Evolutionary conservation across 2,888 invertebrate genomes (phyloP).

Genomic region (Camptogramma bilineatum): DNA sequence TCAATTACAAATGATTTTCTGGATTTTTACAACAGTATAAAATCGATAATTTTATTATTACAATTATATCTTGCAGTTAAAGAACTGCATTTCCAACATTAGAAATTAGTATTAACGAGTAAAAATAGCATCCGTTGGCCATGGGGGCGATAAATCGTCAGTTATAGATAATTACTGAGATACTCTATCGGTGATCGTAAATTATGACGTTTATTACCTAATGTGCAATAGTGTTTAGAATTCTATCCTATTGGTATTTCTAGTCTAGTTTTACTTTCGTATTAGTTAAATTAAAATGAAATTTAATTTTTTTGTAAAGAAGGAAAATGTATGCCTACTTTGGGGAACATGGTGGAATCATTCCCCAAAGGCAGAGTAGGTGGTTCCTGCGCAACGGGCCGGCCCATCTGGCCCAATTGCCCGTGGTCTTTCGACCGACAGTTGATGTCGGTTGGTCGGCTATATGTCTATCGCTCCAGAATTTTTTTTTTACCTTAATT

Average conservation of each 20-base stretch:
- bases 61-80: no score
- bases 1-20: not conserved
- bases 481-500: no score
- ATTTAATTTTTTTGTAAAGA: not conserved
- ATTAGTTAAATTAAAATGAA: not conserved
- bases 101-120: slow-evolving; percentile 17
- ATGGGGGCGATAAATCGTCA: slow-evolving; percentile 35
- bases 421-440: no score
- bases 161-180: slow-evolving; percentile 33
- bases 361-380: no score
- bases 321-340: no score
- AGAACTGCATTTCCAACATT: slow-evolving; percentile 8
- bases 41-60: not conserved
- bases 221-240: slow-evolving; percentile 16
- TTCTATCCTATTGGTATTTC: slow-evolving; percentile 17
- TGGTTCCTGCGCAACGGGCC: no score
- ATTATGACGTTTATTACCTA: slow-evolving; percentile 34
- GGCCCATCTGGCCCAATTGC: no score
- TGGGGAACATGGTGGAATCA: no score
- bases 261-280: not conserved
- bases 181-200: slow-evolving; percentile 33
- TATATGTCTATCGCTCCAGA: no score
- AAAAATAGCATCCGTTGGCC: slow-evolving; percentile 34
- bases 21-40: not conserved
- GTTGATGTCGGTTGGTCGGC: no score